Percentiles rank a stretch among this genome's conserved stretches.
Evolutionary conservation across 2,113 vertebrate genomes (phyloP).

Genomic region (Percopsis transmontana): DNA sequence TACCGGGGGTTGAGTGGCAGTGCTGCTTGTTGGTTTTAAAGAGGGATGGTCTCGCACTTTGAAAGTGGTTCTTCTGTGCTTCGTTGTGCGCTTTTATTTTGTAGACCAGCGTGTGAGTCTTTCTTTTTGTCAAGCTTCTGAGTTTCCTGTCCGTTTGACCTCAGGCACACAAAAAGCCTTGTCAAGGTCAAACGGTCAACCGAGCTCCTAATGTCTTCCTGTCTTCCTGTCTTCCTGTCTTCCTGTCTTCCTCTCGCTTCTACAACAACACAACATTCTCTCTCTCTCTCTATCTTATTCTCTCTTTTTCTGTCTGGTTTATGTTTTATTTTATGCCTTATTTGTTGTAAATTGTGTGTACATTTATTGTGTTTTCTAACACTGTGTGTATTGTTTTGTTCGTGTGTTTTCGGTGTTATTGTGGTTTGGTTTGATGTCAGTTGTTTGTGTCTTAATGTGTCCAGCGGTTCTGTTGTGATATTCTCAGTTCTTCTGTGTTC

Average conservation of each 20-base stretch:
- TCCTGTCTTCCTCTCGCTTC: background rate
- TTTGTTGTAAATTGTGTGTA: background rate
- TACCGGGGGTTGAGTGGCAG: too few relatives aligned
- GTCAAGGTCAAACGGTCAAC: slow-evolving; percentile 60
- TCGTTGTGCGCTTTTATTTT: slow-evolving; percentile 44
- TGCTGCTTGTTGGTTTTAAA: slow-evolving; percentile 60
- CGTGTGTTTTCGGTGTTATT: slow-evolving; percentile 11
- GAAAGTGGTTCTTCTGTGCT: slow-evolving; percentile 56
- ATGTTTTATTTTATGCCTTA: background rate
- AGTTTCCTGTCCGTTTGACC: slow-evolving; percentile 62
- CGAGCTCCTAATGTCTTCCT: slow-evolving; percentile 29
- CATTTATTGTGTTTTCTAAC: slow-evolving; percentile 8
- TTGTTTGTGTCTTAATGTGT: background rate
- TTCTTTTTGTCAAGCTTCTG: slow-evolving; percentile 39
- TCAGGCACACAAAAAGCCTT: slow-evolving; percentile 43
- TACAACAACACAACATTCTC: background rate
- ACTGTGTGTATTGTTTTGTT: slow-evolving; percentile 3
- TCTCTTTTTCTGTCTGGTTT: background rate
- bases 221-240: slow-evolving; percentile 4
- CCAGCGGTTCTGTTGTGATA: too few relatives aligned
- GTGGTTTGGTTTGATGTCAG: slow-evolving; percentile 9
- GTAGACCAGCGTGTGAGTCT: slow-evolving; percentile 22
- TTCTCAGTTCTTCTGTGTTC: background rate
- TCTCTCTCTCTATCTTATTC: slow-evolving; percentile 14
- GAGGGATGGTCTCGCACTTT: slow-evolving; percentile 59